Conservation (phyloP, 2,113 vertebrate genomes). For the Macrotis lagotis region DNA sequence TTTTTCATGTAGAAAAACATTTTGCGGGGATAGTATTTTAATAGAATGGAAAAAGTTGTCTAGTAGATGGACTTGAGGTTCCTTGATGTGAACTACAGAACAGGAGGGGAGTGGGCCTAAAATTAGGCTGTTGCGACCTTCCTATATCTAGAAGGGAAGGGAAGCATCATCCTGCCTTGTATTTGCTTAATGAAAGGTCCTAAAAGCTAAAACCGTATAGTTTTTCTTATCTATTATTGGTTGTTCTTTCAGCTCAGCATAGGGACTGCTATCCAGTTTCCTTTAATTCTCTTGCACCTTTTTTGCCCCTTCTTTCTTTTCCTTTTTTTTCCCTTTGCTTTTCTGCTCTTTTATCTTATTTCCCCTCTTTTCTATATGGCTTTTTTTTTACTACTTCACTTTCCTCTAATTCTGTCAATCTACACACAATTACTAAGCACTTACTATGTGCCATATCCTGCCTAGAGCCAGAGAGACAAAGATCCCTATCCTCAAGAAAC, state of each 20-base stretch:
- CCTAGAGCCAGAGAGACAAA: neutral
- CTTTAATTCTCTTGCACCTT: neutral
- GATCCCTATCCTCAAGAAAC: neutral
- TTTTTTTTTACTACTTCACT: too few species aligned
- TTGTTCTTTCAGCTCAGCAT: neutral
- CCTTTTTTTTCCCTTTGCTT: neutral
- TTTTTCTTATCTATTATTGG: neutral
- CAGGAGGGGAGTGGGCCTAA: neutral
- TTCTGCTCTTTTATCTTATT: neutral
- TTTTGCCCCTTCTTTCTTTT: neutral
- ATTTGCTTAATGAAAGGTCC: neutral
- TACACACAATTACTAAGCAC: neutral
- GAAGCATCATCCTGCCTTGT: neutral
- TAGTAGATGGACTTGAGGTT: neutral
- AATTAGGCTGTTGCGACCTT: neutral
- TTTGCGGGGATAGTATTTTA: neutral
- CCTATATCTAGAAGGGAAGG: neutral
- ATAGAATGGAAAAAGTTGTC: neutral
- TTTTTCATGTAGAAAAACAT: neutral
- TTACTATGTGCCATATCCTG: neutral
- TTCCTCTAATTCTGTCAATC: neutral
- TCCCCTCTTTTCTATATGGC: neutral
- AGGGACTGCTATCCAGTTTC: too few species aligned
- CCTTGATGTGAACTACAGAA: neutral
- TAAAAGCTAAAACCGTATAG: neutral